Evolutionary conservation across 2,113 vertebrate species (phyloP).

Genomic region (Rousettus leschenaultii): DNA sequence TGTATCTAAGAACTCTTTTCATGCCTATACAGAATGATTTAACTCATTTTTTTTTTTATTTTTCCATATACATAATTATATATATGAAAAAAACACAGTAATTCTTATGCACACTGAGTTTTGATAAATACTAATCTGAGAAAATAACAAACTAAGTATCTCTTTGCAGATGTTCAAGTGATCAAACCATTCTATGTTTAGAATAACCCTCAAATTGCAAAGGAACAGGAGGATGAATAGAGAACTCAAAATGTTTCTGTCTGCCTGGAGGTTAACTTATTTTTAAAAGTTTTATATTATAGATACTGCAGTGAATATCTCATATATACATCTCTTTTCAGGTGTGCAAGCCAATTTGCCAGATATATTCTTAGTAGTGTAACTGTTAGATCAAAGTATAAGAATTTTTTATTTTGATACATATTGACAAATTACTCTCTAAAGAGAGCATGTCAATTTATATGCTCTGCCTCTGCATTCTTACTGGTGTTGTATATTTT

Average conservation of each 20-base stretch:
- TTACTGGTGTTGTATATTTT: neutral
- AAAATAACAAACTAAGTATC: constrained; percentile 44
- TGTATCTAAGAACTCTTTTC: neutral
- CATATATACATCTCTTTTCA: neutral
- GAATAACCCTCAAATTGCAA: constrained; percentile 28
- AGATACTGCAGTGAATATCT: neutral
- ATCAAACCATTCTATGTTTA: constrained; percentile 47
- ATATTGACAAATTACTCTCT: constrained; percentile 15
- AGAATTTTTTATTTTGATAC: constrained; percentile 18
- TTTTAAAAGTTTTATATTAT: neutral
- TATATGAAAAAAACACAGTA: constrained; percentile 30
- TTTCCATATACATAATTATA: neutral
- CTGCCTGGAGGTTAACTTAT: neutral
- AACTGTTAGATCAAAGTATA: neutral
- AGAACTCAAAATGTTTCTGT: constrained; percentile 43
- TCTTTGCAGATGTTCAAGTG: constrained; percentile 61
- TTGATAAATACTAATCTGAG: constrained; percentile 63
- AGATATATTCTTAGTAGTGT: neutral
- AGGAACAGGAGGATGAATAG: neutral
- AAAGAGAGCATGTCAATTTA: neutral
- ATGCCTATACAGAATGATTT: neutral
- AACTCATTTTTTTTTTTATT: neutral
- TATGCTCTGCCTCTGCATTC: neutral
- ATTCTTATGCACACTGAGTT: constrained; percentile 41
- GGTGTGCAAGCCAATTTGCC: neutral